Base-by-base conservation (phyloP, 2,888 invertebrate species). In the Glaucopsyche alexis region DNA sequence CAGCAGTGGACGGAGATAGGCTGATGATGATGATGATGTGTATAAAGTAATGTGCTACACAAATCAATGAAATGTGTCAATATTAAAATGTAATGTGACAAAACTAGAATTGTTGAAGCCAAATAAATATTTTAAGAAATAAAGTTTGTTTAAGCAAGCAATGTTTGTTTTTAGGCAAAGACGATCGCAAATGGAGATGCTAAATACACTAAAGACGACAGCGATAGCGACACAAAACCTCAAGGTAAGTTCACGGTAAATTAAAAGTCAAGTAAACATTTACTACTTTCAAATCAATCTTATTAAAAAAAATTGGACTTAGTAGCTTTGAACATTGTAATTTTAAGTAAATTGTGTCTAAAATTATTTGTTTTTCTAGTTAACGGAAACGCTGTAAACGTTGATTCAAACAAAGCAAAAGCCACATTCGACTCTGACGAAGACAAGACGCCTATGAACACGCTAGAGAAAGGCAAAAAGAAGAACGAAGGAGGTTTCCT, bases 391-490 rank as follows among this genome's bases (percentile, higher is more conserved):
- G 84, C 89, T 13, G 83, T 91, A 45, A 90, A 93, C 76, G 88
- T 91, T 16, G 91, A 92, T 76, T 91, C 93, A 3, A 94, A 94
- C 83, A 93, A 94, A 77, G 89, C 90, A 50, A 93, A 93, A 80
- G 93, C 94, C 1, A 92, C 93, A 1, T 92, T 94, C 74, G 93
- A 94, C 78, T 94, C 94, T 0, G 93, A 94, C 69, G 92, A 93
- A 80, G 93, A 94, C 73, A 94, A 93, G 80, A 93, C 93, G 14
- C 91, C 93, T 7, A 92, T 93, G 83, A 94, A 94, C 74, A 91
- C 94, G 16, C 85, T 94, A n/a, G 89, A 91, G 72, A 93, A 92
- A 76, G 87, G 94, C 73, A 86, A 86, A 72, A 93, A 93, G 78
- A 88, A 94, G 79, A 91, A 94, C 74, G 83, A 86, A 49, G 90